Evolutionary conservation across 2,113 vertebrate genomes (phyloP), one percentile per base, ranked within the genome.

Genomic region (Sprattus sprattus): DNA sequence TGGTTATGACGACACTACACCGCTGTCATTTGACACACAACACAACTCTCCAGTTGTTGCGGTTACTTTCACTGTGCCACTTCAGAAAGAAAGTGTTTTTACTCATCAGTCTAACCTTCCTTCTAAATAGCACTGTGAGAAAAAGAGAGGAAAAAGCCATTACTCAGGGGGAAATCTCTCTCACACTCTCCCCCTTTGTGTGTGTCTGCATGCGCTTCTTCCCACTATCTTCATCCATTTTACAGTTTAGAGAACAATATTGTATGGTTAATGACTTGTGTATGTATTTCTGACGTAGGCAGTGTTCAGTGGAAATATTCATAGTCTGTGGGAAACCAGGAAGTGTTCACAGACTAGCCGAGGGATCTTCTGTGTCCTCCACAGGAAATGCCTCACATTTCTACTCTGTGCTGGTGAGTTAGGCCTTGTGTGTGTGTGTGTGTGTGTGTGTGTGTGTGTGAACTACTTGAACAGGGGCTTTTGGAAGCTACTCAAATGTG

Each of bases 381-480:
- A 78, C 71, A 78, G 71, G 71, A 78, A 78, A 78, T 78, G 13
- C 71, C 71, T 78, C 71, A 32, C 71, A 78, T 78, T 16, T 32
- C 71, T 78, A 28, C 25, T 75, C 67, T 28, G 1, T 32, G 10
- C 67, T 28, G 71, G 28, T 78, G 71, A 39, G 32, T 32, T 78
- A 1, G 28, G 10, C 71, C 32, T 10, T 39, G 4, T 39, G 71
- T 28, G n/a, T 71, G 64, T 28, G n/a, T 71, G 25, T 28, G n/a
- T 32, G 10, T 15, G n/a, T 32, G 64, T 32, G 25, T 32, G 64
- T 13, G n/a, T 67, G 64, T 67, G 64, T 28, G 25, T 28, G 64
- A 10, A 13, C 25, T 2, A 32, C 71, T 78, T 15, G 13, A 15
- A 1, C 4, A 78, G 64, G 64, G 10, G 32, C 4, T 15, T 28